Evolutionary conservation across 1,140 invertebrate species (phyloP), one percentile per base, ranked within the genome.

Genomic region (Macrobrachium nipponense): DNA sequence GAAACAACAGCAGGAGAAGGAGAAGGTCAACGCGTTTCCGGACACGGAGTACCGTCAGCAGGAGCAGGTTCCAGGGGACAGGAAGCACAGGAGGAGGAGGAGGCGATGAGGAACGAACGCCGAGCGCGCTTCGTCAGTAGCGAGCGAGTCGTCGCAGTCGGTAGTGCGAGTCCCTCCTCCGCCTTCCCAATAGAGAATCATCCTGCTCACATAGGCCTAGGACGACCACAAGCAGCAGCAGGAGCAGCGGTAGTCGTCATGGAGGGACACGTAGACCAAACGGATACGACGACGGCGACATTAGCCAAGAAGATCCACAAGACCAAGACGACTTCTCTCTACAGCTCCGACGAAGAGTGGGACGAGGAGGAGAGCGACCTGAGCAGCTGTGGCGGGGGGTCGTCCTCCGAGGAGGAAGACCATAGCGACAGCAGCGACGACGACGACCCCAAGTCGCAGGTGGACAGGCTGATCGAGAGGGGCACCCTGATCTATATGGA

Each of bases 381-480:
- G 15, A 89, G 88, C 80, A 51, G 51, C 51, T 8, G 27, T 4
- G 27, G 27, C 27, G 27, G 27, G 27, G 27, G 27, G 27, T 36
- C 27, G 27, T 36, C 51, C 51, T 51, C 51, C 51, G 88, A 68
- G 17, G 88, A 89, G 20, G 80, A 68, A 12, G 88, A 89, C 58
- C 86, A 89, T 60, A 87, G 85, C 78, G 88, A 89, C 66, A 87
- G 85, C 79, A 89, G 88, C 79, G 88, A 89, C 64, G 88, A 89
- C 73, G 88, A 89, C 79, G 87, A 89, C 64, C 88, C 88, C 18
- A 89, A 87, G 72, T 89, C 88, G 43, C 88, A 89, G 82, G 88
- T 89, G 66, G 88, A 89, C 66, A 20, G 88, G 17, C 76, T 89
- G 70, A 89, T 89, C 43, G 86, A 89, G 70, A 60, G 83, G 59